These are phyloP conservation scores for Neosilurus mollespiculum DNA, from an alignment of 2,797 vertebrate species.

Conservation along the genomic window DNA sequence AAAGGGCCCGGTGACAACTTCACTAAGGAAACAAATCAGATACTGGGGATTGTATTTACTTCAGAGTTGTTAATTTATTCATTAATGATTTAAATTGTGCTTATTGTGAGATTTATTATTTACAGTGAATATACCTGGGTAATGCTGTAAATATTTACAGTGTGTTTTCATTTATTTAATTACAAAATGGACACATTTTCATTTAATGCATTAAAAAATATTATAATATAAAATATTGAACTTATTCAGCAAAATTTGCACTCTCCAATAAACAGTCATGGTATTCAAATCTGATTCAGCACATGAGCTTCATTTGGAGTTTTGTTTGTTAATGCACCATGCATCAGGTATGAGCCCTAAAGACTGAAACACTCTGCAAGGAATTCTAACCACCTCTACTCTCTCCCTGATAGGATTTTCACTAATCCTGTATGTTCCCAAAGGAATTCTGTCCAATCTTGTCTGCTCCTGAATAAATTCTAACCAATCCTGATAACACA, in stretches of 20 bases:
- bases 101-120: not conserved
- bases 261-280: not conserved
- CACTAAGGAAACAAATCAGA: constrained; percentile 13
- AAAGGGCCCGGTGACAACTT: not conserved
- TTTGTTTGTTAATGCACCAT: not conserved
- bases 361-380: not conserved
- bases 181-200: not conserved
- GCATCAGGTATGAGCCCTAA: not conserved
- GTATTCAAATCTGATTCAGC: not conserved
- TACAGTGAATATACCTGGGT: not conserved
- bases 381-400: not conserved
- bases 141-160: not conserved
- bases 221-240: not conserved
- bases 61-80: not conserved
- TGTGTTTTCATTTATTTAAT: not conserved
- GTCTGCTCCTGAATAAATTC: not conserved
- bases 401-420: not conserved
- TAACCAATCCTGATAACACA: not conserved
- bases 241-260: not conserved
- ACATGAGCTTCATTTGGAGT: not conserved
- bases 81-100: not conserved
- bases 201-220: not conserved
- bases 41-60: not conserved
- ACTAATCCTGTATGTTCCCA: not conserved
- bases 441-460: not conserved